These are phyloP conservation scores for Horisme vitalbata DNA, from an alignment of 2,888 invertebrate genomes.

Conservation along the genomic window DNA sequence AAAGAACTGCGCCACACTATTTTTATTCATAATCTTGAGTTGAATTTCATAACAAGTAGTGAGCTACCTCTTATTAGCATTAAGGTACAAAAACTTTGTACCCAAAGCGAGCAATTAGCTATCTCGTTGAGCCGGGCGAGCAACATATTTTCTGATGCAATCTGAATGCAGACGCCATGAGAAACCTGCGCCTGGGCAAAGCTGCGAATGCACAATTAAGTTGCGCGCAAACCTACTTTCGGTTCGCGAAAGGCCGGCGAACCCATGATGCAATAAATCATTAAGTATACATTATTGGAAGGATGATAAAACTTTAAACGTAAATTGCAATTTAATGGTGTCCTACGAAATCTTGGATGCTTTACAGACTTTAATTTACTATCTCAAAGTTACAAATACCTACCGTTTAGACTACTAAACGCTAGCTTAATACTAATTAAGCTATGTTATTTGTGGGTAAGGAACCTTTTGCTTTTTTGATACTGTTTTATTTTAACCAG, in stretches of 20 bases:
- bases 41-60: too few species aligned
- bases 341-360: conserved; percentile 26
- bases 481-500: too few species aligned
- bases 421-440: too few species aligned
- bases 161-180: conserved; percentile 24
- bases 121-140: conserved; percentile 19
- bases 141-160: conserved; percentile 42
- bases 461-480: not conserved
- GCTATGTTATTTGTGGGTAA: too few species aligned
- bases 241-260: conserved; percentile 20
- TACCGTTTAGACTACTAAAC: conserved; percentile 10
- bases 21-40: too few species aligned
- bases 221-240: conserved; percentile 23
- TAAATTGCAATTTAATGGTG: conserved; percentile 37
- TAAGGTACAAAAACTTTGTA: conserved; percentile 2
- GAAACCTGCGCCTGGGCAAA: conserved; percentile 32
- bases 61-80: too few species aligned
- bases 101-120: conserved; percentile 18
- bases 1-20: too few species aligned
- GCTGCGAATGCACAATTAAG: conserved; percentile 23
- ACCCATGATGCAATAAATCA: conserved; percentile 49
- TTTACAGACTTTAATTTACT: conserved; percentile 24
- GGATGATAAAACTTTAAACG: conserved; percentile 29
- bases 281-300: conserved; percentile 41
- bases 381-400: conserved; percentile 6